Evolutionary conservation across 2,888 invertebrate species (phyloP).

Genomic region (Stenodema calcarata): DNA sequence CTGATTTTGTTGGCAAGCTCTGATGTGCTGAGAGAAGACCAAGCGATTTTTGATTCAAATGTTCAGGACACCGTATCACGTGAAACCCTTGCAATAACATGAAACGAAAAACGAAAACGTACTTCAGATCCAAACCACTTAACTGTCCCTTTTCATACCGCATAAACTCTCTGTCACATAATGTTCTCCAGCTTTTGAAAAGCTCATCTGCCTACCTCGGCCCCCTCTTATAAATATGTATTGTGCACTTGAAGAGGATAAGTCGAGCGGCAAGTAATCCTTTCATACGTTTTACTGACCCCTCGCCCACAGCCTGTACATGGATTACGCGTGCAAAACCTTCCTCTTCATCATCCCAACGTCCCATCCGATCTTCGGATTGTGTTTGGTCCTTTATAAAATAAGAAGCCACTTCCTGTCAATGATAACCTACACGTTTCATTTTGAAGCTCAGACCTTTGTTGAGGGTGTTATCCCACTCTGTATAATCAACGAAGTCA

Average conservation of each 20-base stretch:
- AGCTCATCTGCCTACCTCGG: background rate
- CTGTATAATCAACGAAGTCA: too few relatives aligned
- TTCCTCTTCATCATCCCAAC: background rate
- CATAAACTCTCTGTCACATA: background rate
- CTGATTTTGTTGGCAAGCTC: too few relatives aligned
- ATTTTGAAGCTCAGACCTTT: background rate
- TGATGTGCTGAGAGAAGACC: too few relatives aligned
- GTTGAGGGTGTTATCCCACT: background rate
- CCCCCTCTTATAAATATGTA: conserved; percentile 12
- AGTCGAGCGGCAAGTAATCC: conserved; percentile 15
- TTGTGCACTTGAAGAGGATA: background rate
- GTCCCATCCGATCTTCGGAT: background rate
- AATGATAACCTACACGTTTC: background rate
- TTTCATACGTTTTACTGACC: background rate
- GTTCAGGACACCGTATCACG: too few relatives aligned
- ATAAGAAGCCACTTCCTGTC: background rate
- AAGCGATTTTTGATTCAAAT: too few relatives aligned
- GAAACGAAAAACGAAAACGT: too few relatives aligned
- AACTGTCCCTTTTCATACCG: background rate
- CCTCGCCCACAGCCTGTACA: background rate
- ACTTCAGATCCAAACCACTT: too few relatives aligned
- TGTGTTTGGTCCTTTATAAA: background rate
- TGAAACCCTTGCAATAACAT: too few relatives aligned
- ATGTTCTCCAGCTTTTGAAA: background rate
- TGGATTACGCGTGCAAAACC: background rate